Evolutionary conservation across 2,113 vertebrate species (phyloP).

Genomic region (Penelope pileata): DNA sequence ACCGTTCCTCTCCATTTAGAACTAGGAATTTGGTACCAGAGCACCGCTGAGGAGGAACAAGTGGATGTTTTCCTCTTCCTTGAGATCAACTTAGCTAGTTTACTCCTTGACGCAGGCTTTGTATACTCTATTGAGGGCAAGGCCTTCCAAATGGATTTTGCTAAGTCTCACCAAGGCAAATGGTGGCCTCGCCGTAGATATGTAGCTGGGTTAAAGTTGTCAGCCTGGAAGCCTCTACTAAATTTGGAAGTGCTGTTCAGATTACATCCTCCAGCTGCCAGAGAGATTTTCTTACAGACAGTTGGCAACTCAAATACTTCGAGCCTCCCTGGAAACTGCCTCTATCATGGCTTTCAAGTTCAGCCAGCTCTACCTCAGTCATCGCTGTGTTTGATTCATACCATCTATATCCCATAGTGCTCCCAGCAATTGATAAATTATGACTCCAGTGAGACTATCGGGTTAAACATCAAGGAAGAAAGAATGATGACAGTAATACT

Average conservation of each 20-base stretch:
- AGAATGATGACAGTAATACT: slow-evolving; percentile 53
- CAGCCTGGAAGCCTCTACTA: slow-evolving; percentile 16
- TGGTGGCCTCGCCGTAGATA: background rate
- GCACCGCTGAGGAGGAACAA: background rate
- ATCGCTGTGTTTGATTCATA: slow-evolving; percentile 8
- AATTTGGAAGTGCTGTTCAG: slow-evolving; percentile 41
- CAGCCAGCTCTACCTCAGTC: slow-evolving; percentile 24
- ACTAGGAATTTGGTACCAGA: background rate
- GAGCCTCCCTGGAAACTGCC: background rate
- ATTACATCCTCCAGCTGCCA: slow-evolving; percentile 55
- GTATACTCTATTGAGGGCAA: background rate
- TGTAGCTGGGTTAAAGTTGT: background rate
- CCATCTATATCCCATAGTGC: background rate
- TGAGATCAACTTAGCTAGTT: background rate
- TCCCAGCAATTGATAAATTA: slow-evolving; percentile 49
- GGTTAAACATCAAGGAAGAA: slow-evolving; percentile 51
- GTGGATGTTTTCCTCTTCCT: background rate
- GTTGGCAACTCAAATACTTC: slow-evolving; percentile 46
- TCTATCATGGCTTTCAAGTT: slow-evolving; percentile 42
- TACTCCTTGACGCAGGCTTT: background rate
- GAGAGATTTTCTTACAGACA: slow-evolving; percentile 65
- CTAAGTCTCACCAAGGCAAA: background rate
- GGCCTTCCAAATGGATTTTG: background rate
- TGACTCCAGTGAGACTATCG: background rate
- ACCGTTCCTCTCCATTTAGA: background rate